Evolutionary conservation across 1,140 invertebrate species (phyloP).

Genomic region (Aphelenchoides avenae): DNA sequence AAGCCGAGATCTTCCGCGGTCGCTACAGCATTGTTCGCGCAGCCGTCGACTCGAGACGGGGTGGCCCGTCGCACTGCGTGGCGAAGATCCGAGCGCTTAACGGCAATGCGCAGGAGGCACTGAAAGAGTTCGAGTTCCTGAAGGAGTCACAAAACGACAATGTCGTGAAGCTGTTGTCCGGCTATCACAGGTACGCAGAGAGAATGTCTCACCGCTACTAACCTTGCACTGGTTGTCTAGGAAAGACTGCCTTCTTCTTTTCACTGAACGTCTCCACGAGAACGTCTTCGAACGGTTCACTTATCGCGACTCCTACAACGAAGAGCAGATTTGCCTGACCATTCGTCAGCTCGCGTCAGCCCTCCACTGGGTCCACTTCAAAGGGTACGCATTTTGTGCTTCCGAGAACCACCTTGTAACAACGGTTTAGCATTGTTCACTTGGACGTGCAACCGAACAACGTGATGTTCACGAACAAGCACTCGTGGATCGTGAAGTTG

Average conservation of each 20-base stretch:
- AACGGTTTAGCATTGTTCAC: conserved; percentile 86
- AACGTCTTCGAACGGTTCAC: conserved; percentile 58
- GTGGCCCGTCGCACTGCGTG: conserved; percentile 36
- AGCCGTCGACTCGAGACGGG: conserved; percentile 51
- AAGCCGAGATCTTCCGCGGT: conserved; percentile 49
- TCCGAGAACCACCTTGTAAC: conserved; percentile 78
- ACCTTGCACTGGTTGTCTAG: conserved; percentile 24
- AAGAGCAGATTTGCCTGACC: conserved; percentile 57
- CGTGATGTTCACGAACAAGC: conserved; percentile 83
- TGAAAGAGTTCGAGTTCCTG: conserved; percentile 47
- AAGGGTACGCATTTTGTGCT: conserved; percentile 64
- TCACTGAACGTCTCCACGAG: conserved; percentile 52
- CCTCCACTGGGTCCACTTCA: conserved; percentile 57
- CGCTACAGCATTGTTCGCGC: conserved; percentile 50
- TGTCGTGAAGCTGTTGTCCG: conserved; percentile 52
- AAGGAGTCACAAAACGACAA: conserved; percentile 53
- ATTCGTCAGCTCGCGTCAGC: conserved; percentile 54
- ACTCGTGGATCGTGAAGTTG: conserved; percentile 75
- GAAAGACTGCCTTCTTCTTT: conserved; percentile 49
- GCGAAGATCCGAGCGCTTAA: conserved; percentile 39
- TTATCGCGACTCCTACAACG: conserved; percentile 52
- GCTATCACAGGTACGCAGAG: conserved; percentile 33
- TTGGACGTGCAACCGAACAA: conserved; percentile 92
- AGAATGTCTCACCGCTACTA: conserved; percentile 8
- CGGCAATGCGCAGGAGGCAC: conserved; percentile 24